phyloP scores from a whole-genome alignment of 2,888 invertebrate species.

The Scaptomyza reducta region DNA sequence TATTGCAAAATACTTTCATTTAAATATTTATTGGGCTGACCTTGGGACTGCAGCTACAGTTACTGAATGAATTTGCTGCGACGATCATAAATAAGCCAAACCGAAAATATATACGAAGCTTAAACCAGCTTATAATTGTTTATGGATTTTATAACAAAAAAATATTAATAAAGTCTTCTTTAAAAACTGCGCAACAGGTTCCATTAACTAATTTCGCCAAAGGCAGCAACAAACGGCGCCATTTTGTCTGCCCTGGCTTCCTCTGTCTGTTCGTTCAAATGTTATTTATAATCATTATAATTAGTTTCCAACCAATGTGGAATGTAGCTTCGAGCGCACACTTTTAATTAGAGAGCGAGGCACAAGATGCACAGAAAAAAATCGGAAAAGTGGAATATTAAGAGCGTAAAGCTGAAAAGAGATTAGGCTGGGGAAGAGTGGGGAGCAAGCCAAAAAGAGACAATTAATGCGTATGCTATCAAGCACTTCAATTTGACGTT shows the following conservation, averaged over 20 bases:
- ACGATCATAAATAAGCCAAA: slow-evolving; percentile 21
- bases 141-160: slow-evolving; percentile 17
- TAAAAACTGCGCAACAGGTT: slow-evolving; percentile 50
- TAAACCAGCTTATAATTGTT: slow-evolving; percentile 39
- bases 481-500: slow-evolving; percentile 60
- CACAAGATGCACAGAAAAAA: too few species aligned
- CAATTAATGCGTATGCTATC: slow-evolving; percentile 70
- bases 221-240: slow-evolving; percentile 36
- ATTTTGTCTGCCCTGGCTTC: slow-evolving; percentile 35
- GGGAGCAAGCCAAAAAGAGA: slow-evolving; percentile 4
- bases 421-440: neutral
- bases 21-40: slow-evolving; percentile 35
- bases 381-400: too few species aligned
- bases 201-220: slow-evolving; percentile 43
- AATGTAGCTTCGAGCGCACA: slow-evolving; percentile 40
- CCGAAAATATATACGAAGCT: neutral
- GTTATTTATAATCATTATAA: slow-evolving; percentile 57
- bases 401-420: neutral
- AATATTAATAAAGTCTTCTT: slow-evolving; percentile 41
- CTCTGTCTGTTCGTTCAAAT: slow-evolving; percentile 9
- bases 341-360: slow-evolving; percentile 52
- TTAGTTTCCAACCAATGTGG: slow-evolving; percentile 62
- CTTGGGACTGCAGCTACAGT: slow-evolving; percentile 50
- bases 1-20: slow-evolving; percentile 10
- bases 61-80: slow-evolving; percentile 57